phyloP scores from a whole-genome alignment of 1,140 invertebrate genomes.

The Trichonephila clavata region DNA sequence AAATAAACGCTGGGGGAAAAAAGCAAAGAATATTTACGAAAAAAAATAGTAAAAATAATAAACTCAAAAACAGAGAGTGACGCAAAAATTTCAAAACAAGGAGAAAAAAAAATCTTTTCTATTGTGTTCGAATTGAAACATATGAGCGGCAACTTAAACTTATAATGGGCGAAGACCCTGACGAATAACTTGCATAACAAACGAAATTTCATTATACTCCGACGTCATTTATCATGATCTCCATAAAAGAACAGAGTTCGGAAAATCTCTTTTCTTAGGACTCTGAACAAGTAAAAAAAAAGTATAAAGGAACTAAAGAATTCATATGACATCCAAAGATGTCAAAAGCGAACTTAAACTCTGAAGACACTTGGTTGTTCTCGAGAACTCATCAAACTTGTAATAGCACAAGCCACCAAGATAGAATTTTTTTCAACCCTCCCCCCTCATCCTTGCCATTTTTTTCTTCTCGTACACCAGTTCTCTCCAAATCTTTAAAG shows the following conservation, averaged over 20 bases:
- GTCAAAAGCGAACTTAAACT: constrained; percentile 67
- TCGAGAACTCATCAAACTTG: constrained; percentile 70
- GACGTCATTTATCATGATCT: constrained; percentile 68
- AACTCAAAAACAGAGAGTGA: too few relatives aligned
- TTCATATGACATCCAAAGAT: constrained; percentile 65
- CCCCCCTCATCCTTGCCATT: neutral
- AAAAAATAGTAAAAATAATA: neutral
- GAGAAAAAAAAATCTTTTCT: constrained; percentile 26
- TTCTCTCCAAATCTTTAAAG: constrained; percentile 41
- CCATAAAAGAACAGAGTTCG: constrained; percentile 57
- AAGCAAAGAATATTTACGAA: neutral
- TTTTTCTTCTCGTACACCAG: neutral
- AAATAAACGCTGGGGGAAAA: constrained; percentile 1
- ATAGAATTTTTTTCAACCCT: constrained; percentile 1
- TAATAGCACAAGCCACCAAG: constrained; percentile 57
- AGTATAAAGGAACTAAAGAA: constrained; percentile 34
- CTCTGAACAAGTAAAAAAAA: constrained; percentile 9
- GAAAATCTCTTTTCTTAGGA: constrained; percentile 37
- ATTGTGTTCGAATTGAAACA: constrained; percentile 62
- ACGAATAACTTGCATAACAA: constrained; percentile 66
- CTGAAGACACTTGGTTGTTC: constrained; percentile 61
- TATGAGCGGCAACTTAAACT: constrained; percentile 43
- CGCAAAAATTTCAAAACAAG: constrained; percentile 5
- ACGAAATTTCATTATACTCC: constrained; percentile 69
- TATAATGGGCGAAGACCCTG: neutral